Evolutionary conservation across 2,113 vertebrate species (phyloP).

Genomic region (Microtus oregoni): DNA sequence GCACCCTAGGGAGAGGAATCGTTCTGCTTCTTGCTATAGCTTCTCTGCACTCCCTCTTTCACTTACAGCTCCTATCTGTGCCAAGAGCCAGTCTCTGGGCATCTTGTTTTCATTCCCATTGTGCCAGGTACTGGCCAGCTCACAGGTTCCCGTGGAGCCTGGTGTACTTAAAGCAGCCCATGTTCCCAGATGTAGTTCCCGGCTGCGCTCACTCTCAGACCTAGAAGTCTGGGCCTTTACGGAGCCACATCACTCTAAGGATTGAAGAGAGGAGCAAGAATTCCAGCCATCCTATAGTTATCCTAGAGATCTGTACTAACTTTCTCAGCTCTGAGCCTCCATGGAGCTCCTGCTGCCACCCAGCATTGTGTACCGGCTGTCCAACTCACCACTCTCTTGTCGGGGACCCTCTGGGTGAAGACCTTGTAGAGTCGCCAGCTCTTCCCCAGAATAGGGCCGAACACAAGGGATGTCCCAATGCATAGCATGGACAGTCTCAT

Average conservation of each 20-base stretch:
- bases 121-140: background rate
- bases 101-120: background rate
- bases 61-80: background rate
- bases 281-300: background rate
- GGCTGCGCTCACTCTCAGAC: background rate
- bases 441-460: constrained; percentile 96
- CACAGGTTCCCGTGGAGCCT: background rate
- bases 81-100: background rate
- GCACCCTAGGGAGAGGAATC: background rate
- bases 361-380: background rate
- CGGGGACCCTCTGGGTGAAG: constrained; percentile 95
- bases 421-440: constrained; percentile 97
- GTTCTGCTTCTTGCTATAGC: background rate
- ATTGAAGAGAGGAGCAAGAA: constrained; percentile 27
- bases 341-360: background rate
- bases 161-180: background rate
- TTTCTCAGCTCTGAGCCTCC: background rate
- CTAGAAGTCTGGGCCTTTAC: background rate
- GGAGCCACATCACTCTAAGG: background rate
- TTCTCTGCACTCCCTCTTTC: background rate
- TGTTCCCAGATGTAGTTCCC: background rate
- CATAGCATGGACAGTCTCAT: constrained; percentile 93
- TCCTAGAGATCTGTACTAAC: background rate
- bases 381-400: constrained; percentile 96
- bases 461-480: constrained; percentile 93